Evolutionary conservation across 2,888 invertebrate species (phyloP), one percentile per base, ranked within the genome.

Genomic region (Octodonta nipae): DNA sequence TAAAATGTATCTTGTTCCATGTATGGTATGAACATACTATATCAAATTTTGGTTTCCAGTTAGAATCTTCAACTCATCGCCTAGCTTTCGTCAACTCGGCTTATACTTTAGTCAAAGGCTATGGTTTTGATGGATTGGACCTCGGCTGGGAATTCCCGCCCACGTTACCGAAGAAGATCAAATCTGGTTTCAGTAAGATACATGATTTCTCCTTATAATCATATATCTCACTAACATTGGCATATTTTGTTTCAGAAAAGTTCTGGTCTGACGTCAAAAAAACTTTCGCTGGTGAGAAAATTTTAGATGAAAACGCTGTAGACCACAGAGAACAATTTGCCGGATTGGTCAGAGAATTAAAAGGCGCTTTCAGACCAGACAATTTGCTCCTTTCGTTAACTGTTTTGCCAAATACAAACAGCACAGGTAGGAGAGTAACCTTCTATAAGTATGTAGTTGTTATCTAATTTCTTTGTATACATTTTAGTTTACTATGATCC

Each of bases 71-170:
- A 13, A 75, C 77, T 51, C 72, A 74, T 2, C 72, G 85, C 42
- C 74, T 75, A 2, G 74, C 78, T 6, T 85, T 86, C 53, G 75
- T 84, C 31, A 81, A 79, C 56, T 84, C 85, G 2, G 80, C 78
- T 5, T 72, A 76, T 15, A 66, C 75, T 1, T 47, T 85, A 27
- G 62, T 82, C n/a, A 78, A 77, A 45, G 78, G 78, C 30, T 79
- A 84, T 49, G 77, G 78, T 12, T 89, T 91, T 47, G 88, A 89
- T 56, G 89, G 89, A 3, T 65, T 89, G 14, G 89, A 91, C 55
- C 64, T 88, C 14, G 82, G 78, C 10, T 88, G 87, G 87, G 79
- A 87, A 59, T 86, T 87, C 65, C 78, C 85, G 13, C 73, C 70
- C 40, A 70, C 73, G 42, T 81, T 80, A 58, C 77, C 82, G 8